Evolutionary conservation across 2,888 invertebrate species (phyloP), one percentile per base, ranked within the genome.

Genomic region (Acanthosepion esculentum): DNA sequence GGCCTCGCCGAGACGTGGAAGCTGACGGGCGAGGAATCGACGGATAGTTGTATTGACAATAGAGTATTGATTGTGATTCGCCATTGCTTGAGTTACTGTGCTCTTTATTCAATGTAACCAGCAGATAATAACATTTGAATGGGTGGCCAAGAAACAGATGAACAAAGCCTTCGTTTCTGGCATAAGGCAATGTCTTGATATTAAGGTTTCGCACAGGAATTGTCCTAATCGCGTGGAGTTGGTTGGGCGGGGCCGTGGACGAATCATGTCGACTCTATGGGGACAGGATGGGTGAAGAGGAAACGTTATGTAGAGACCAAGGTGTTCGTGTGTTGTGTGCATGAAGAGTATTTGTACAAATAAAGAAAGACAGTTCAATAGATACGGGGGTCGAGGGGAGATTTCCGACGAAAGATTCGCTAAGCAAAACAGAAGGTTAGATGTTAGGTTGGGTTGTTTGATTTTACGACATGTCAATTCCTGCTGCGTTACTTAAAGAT

Each of bases 151-250:
- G 78, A 78, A 78, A 78, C 78, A 78, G 78, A 78, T n/a, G 78
- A 78, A 78, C 78, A 78, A 78, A 78, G 78, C n/a, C n/a, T n/a
- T n/a, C 78, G 78, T 78, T 78, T 33, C 78, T n/a, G n/a, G 78
- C 33, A 78, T n/a, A 78, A 78, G n/a, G n/a, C 78, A 78, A 78
- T 78, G 78, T 78, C 78, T 78, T 78, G n/a, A 78, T 78, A 78
- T 78, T 78, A 78, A 78, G 78, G 78, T 78, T 78, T 78, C 78
- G 78, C 78, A 10, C n/a, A 78, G 78, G 78, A 78, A 78, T 78
- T 15, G n/a, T 78, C 78, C 78, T 78, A 78, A 78, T 78, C n/a
- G n/a, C 23, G 78, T 15, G 15, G 78, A n/a, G 78, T 12, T 12
- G n/a, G 8, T 78, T 78, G 78, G 78, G 23, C 15, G 7, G n/a